phyloP scores from a whole-genome alignment of 2,113 vertebrate species.

The Grammomys dolichurus region DNA sequence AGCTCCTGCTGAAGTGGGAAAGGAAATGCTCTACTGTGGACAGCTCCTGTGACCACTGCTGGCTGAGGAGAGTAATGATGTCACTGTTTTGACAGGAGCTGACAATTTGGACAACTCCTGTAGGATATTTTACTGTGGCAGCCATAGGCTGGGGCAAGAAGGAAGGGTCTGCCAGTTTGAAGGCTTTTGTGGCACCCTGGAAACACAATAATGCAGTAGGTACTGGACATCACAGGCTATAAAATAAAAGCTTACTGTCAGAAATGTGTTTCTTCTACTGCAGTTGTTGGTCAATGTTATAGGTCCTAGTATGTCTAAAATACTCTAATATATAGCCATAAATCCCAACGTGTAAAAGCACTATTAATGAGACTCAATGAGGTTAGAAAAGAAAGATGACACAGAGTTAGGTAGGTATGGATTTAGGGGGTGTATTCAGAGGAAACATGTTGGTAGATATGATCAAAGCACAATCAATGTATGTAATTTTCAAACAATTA shows the following conservation, averaged over 20 bases:
- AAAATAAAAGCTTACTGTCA: not conserved
- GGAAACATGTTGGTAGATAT: not conserved
- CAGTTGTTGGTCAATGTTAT: not conserved
- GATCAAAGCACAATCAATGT: not conserved
- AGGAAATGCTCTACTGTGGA: no score
- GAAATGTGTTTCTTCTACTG: not conserved
- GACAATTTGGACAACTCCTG: no score
- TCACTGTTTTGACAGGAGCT: no score
- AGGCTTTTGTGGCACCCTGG: no score
- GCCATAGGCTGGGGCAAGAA: no score
- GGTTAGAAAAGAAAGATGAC: not conserved
- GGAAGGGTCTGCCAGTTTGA: no score
- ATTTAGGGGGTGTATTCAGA: not conserved
- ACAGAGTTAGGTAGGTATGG: not conserved
- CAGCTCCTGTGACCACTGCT: no score
- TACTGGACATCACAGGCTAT: not conserved
- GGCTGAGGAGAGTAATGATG: no score
- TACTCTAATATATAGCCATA: not conserved
- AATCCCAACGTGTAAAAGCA: not conserved
- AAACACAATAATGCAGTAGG: not conserved
- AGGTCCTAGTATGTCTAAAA: not conserved
- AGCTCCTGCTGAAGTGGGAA: no score
- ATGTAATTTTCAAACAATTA: not conserved
- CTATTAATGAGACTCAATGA: not conserved
- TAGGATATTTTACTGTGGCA: no score